These are phyloP conservation scores for Phyllotreta striolata DNA, from an alignment of 2,888 invertebrate species.

Conservation along the genomic window DNA sequence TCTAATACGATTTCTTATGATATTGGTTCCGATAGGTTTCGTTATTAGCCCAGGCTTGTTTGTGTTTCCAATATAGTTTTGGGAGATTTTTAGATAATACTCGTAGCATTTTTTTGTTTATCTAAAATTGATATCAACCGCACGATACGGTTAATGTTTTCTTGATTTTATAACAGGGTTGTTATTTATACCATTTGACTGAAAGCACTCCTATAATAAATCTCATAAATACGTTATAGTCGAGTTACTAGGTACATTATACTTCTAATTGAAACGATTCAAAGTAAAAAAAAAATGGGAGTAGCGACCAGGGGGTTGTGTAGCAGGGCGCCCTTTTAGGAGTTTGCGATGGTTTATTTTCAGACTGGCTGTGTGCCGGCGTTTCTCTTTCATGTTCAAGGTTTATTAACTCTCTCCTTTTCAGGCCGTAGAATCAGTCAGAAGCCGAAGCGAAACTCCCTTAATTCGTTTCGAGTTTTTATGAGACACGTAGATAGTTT, in stretches of 20 bases:
- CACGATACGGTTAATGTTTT: too few relatives aligned
- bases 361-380: background rate
- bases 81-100: slow-evolving; percentile 24
- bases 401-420: slow-evolving; percentile 33
- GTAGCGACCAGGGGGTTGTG: too few relatives aligned
- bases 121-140: too few relatives aligned
- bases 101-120: background rate
- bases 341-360: background rate
- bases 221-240: too few relatives aligned
- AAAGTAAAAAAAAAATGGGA: too few relatives aligned
- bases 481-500: slow-evolving; percentile 39
- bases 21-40: slow-evolving; percentile 21
- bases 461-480: slow-evolving; percentile 38
- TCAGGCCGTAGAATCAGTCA: slow-evolving; percentile 25
- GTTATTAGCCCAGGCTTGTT: slow-evolving; percentile 21
- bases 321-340: too few relatives aligned
- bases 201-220: too few relatives aligned
- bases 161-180: too few relatives aligned
- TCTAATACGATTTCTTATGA: slow-evolving; percentile 38
- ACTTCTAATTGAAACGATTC: too few relatives aligned
- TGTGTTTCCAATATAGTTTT: slow-evolving; percentile 28
- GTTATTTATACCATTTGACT: too few relatives aligned
- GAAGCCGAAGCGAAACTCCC: slow-evolving; percentile 33
- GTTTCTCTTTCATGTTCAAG: slow-evolving; percentile 32
- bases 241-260: too few relatives aligned